Base-by-base conservation (phyloP, 2,113 vertebrate species). In the Ciconia stormi region DNA sequence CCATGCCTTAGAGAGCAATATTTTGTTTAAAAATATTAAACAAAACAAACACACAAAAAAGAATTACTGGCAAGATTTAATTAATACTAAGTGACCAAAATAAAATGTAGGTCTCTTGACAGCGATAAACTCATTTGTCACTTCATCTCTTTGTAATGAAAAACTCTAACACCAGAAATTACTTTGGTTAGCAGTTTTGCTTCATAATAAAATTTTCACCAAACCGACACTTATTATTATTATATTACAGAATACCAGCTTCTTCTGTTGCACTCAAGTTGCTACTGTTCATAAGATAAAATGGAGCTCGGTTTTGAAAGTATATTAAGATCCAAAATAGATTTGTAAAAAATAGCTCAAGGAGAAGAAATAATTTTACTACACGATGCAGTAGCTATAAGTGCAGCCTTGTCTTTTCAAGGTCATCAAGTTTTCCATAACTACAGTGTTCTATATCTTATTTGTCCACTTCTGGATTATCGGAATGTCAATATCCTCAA, bases 151-250 rank as follows among this genome's bases (percentile, higher is more conserved):
- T 69, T 69, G 62, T 66, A 95, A 93, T 71, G 89, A 91, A 90
- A 95, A 91, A 36, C 63, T 71, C 3, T 1, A 80, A 46, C 53
- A 70, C 32, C 82, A 95, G 70, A 77, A 96, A 95, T 82, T 66
- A 93, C 89, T 95, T 82, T 18, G 62, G 84, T 84, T 94, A 77
- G 94, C 87, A 94, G 71, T 91, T 95, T 82, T 94, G 50, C 53
- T 80, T 85, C 4, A 4, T 73, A 85, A 90, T 73, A 88, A 85
- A 61, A n/a, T 49, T 91, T 80, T 90, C 67, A 84, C 50, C 62
- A 85, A 91, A 94, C 58, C 80, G 97, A 97, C 97, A 97, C 82
- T 96, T 96, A 91, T 30, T 93, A 94, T 94, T 97, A 97, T 95
- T 96, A 36, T 91, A 97, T 96, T 98, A 93, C 87, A 95, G 92